Evolutionary conservation across 2,797 vertebrate genomes (phyloP).

Genomic region (Schizopygopsis malacanthus): DNA sequence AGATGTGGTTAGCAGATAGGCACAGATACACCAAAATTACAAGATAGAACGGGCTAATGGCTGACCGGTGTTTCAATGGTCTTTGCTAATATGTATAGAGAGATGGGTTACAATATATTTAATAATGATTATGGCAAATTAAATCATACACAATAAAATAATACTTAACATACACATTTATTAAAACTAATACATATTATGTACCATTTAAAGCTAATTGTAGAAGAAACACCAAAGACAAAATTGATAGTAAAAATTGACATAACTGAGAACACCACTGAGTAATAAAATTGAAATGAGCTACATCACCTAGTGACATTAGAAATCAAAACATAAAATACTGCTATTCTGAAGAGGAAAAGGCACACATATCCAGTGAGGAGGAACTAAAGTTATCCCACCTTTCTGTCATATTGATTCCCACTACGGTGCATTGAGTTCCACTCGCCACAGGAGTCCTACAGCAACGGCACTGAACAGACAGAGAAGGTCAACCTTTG

Average conservation of each 20-base stretch:
- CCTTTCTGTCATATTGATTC: conserved; percentile 38
- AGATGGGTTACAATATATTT: not conserved
- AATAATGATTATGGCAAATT: not conserved
- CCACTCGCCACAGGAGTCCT: conserved; percentile 31
- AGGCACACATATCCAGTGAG: conserved; percentile 29
- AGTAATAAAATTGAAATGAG: not conserved
- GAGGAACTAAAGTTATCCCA: conserved; percentile 39
- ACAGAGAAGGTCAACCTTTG: conserved; percentile 54
- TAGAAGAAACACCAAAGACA: not conserved
- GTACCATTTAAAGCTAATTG: not conserved
- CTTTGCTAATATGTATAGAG: not conserved
- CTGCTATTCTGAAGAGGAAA: conserved; percentile 19
- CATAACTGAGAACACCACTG: not conserved
- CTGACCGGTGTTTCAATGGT: not conserved
- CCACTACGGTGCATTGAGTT: conserved; percentile 39
- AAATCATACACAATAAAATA: not conserved
- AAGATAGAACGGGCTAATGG: not conserved
- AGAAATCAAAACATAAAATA: not conserved
- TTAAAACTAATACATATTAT: not conserved
- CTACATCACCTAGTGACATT: not conserved
- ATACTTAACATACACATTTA: not conserved
- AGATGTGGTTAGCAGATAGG: not conserved
- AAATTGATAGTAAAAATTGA: not conserved
- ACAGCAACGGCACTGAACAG: conserved; percentile 26
- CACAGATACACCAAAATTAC: conserved; percentile 1